These are phyloP conservation scores for Elegia similella DNA, from an alignment of 2,888 invertebrate species.

Conservation along the genomic window DNA sequence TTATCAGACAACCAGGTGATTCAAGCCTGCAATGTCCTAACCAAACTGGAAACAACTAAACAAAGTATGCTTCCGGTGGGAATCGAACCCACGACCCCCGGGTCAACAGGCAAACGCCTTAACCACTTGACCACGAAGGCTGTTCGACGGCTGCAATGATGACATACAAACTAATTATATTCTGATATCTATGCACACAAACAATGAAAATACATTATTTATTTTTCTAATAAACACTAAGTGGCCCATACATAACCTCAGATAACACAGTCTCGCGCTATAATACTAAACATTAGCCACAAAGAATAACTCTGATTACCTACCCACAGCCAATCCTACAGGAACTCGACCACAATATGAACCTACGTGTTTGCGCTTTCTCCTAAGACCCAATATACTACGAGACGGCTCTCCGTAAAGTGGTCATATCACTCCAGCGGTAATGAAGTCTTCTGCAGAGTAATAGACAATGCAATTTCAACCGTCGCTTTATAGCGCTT, in stretches of 20 bases:
- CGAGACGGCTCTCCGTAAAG: slow-evolving; percentile 19
- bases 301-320: slow-evolving; percentile 13
- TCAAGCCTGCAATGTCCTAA: too few species aligned
- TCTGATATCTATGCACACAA: too few species aligned
- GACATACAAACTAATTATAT: too few species aligned
- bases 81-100: too few species aligned
- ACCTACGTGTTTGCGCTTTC: neutral
- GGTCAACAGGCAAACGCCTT: too few species aligned
- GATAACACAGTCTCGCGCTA: neutral
- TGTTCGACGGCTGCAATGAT: too few species aligned
- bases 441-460: slow-evolving; percentile 27
- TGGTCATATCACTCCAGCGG: slow-evolving; percentile 20
- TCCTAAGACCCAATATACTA: slow-evolving; percentile 4
- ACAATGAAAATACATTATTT: neutral
- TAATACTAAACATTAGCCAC: slow-evolving; percentile 7
- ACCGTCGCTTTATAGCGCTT: neutral
- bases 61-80: too few species aligned
- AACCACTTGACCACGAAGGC: too few species aligned
- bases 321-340: neutral
- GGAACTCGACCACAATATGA: slow-evolving; percentile 8
- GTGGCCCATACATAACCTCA: neutral
- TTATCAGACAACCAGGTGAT: too few species aligned
- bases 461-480: slow-evolving; percentile 14
- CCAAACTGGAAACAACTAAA: too few species aligned
- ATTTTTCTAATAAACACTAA: neutral